A percentile compares a stretch with the other conserved stretches of the same genome.
Conservation (phyloP, 2,888 invertebrate genomes). For the Ecdyonurus torrentis region DNA sequence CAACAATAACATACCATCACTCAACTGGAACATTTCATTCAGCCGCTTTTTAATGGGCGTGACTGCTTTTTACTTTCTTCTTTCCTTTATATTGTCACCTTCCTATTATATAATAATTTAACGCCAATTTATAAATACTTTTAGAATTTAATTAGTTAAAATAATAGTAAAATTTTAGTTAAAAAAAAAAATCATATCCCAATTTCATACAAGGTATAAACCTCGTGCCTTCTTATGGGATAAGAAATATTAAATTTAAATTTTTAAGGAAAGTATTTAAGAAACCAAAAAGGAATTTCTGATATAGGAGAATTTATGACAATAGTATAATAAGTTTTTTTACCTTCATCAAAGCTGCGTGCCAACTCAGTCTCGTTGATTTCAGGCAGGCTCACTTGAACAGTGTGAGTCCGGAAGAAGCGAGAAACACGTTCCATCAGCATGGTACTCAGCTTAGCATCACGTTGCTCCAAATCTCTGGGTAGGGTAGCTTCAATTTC, state of each 20-base stretch:
- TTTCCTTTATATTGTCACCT: no score
- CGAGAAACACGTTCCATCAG: conserved; percentile 51
- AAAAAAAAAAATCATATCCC: neutral
- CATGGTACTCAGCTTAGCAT: conserved; percentile 47
- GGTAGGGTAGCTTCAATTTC: conserved; percentile 52
- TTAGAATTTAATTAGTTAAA: no score
- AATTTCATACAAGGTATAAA: neutral
- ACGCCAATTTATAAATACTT: no score
- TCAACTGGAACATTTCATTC: no score
- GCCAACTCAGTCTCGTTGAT: conserved; percentile 48
- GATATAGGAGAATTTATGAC: no score
- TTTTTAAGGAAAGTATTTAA: neutral
- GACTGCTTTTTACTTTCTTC: no score
- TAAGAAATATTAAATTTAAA: neutral
- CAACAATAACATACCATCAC: no score
- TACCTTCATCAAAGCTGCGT: conserved; percentile 60
- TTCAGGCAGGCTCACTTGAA: conserved; percentile 61
- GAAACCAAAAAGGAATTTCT: no score
- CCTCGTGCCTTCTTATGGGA: neutral
- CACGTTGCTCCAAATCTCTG: conserved; percentile 40
- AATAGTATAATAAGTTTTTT: conserved; percentile 14
- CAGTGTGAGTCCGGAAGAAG: conserved; percentile 54
- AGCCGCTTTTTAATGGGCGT: no score
- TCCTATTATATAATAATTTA: no score
- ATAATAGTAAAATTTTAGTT: neutral